These are phyloP conservation scores for Agriopis marginaria DNA, from an alignment of 2,888 invertebrate species.

Conservation along the genomic window DNA sequence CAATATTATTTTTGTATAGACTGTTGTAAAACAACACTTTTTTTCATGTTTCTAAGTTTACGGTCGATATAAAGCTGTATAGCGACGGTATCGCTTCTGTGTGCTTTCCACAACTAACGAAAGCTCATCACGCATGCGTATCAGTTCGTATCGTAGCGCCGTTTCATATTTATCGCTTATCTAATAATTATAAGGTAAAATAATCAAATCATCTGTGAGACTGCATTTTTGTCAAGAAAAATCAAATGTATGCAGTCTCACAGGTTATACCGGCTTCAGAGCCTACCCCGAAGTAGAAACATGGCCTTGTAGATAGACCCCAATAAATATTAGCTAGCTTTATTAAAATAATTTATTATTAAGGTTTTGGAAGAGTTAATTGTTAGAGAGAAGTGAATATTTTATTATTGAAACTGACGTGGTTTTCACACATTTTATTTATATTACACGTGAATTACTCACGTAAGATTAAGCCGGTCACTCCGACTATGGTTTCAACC, in stretches of 20 bases:
- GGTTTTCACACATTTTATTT: no score
- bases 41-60: neutral
- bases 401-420: constrained; percentile 5
- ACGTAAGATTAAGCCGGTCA: no score
- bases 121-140: constrained; percentile 73
- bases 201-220: neutral
- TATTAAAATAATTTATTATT: constrained; percentile 31
- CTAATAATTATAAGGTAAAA: constrained; percentile 3
- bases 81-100: constrained; percentile 71
- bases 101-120: constrained; percentile 62
- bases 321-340: constrained; percentile 49
- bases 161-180: constrained; percentile 14
- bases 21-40: constrained; percentile 13
- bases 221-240: neutral
- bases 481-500: no score
- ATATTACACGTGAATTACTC: no score
- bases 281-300: constrained; percentile 55
- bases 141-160: constrained; percentile 48
- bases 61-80: constrained; percentile 7
- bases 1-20: constrained; percentile 9
- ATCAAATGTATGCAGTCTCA: constrained; percentile 4
- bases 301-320: constrained; percentile 71
- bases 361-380: constrained; percentile 34
- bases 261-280: constrained; percentile 42
- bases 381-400: constrained; percentile 32